Base-by-base conservation (phyloP, 2,113 vertebrate species). In the Macaca nemestrina region DNA sequence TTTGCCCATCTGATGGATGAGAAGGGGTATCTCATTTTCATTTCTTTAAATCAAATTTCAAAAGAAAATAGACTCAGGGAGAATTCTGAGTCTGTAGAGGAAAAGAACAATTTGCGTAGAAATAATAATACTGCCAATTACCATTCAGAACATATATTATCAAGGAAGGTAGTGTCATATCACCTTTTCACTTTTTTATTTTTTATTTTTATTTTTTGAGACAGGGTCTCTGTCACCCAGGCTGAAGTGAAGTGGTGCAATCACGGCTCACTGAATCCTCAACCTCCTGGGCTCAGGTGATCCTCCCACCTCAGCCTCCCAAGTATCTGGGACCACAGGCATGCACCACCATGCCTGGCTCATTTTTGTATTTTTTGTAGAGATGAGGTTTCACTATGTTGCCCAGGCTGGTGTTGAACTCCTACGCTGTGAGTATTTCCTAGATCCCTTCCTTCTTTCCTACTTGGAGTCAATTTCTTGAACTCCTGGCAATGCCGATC, bases 41-140 rank as follows among this genome's bases (percentile, higher is more conserved):
- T 87, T 95, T 93, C 22, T 80, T 91, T 78, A 61, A 88, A 90
- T 78, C 85, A 95, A 82, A 8, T 93, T 94, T 90, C 40, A 83
- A 83, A 94, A 84, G 80, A 73, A 93, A 96, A 92, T 73, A 50
- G 52, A 35, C 75, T 97, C 70, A 76, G 82, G 59, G 48, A 70
- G 61, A 87, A 88, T 55, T 92, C 38, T 72, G 61, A 76, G 30
- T 73, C 76, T 95, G 48, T 73, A 82, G 75, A 96, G 27, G 35
- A 88, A 86, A 89, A 84, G 59, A 90, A 59, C 27, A 80, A 94
- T 95, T 94, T 92, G 35, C 52, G 64, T 61, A 52, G 57, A 88
- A 90, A 94, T 81, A 86, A 52, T 68, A 81, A 87, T 70, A 94
- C 68, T 84, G 59, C 64, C 50, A 40, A 59, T 13, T 48, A 76